phyloP scores from a whole-genome alignment of 2,113 vertebrate species.

The Vidua macroura region DNA sequence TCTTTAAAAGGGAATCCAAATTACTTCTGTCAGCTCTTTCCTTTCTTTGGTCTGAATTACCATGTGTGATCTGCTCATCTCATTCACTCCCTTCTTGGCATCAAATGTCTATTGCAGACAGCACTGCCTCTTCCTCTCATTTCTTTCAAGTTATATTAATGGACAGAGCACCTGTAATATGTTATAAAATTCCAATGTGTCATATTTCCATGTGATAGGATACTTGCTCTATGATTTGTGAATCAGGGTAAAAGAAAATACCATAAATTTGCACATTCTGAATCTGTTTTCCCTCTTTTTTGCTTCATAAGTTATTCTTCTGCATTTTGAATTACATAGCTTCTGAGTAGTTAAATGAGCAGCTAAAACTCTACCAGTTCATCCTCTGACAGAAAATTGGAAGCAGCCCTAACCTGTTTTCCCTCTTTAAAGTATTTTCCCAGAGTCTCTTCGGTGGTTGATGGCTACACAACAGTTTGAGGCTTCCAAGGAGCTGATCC shows the following conservation, averaged over 20 bases:
- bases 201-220: not conserved
- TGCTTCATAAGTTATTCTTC: not conserved
- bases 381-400: not conserved
- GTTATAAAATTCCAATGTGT: not conserved
- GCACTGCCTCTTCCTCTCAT: not conserved
- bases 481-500: conserved; percentile 87
- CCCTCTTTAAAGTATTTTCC: conserved; percentile 84
- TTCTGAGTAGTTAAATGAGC: not conserved
- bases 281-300: not conserved
- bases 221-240: not conserved
- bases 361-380: not conserved
- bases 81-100: not conserved
- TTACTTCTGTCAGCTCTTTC: not conserved
- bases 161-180: not conserved
- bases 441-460: conserved; percentile 94
- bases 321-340: not conserved
- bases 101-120: not conserved
- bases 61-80: not conserved
- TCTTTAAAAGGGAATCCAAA: not conserved
- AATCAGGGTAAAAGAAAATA: not conserved
- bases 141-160: not conserved
- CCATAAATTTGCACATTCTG: not conserved
- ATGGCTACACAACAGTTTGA: conserved; percentile 94
- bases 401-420: not conserved
- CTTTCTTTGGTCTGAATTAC: not conserved